Evolutionary conservation across 2,888 invertebrate species (phyloP).

Genomic region (Myopa tessellatipennis): DNA sequence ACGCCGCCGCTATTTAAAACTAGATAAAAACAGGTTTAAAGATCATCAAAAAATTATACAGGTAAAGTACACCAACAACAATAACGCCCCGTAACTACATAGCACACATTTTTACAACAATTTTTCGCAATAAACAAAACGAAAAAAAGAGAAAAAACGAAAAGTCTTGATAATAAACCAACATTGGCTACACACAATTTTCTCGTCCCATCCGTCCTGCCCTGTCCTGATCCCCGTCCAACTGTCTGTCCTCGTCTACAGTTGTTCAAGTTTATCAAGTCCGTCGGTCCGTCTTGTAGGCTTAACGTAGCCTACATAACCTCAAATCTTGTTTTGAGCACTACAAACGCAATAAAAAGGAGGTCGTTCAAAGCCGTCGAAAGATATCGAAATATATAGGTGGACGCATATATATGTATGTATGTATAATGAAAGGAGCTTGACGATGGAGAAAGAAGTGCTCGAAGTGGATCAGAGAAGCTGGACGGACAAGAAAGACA

Average conservation of each 20-base stretch:
- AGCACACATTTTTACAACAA: too few relatives aligned
- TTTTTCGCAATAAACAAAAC: too few relatives aligned
- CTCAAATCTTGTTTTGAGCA: slow-evolving; percentile 29
- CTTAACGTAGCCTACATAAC: slow-evolving; percentile 26
- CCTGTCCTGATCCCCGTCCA: too few relatives aligned
- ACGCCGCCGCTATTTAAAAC: too few relatives aligned
- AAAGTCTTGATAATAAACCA: neutral
- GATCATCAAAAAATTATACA: slow-evolving; percentile 13
- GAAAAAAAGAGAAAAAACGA: too few relatives aligned
- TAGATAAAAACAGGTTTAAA: neutral
- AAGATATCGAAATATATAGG: slow-evolving; percentile 3
- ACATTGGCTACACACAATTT: neutral
- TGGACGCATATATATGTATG: neutral
- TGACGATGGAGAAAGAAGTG: too few relatives aligned
- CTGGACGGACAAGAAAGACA: neutral
- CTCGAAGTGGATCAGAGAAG: neutral
- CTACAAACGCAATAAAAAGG: slow-evolving; percentile 14
- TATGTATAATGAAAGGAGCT: too few relatives aligned
- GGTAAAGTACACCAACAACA: slow-evolving; percentile 18
- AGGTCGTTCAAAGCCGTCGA: neutral
- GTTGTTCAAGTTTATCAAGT: too few relatives aligned
- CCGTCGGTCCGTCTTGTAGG: neutral
- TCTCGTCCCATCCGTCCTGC: too few relatives aligned
- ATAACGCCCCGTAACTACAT: neutral
- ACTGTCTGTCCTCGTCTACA: too few relatives aligned